Evolutionary conservation across 1,140 invertebrate species (phyloP), one percentile per base, ranked within the genome.

Genomic region (Heliconius nattereri): DNA sequence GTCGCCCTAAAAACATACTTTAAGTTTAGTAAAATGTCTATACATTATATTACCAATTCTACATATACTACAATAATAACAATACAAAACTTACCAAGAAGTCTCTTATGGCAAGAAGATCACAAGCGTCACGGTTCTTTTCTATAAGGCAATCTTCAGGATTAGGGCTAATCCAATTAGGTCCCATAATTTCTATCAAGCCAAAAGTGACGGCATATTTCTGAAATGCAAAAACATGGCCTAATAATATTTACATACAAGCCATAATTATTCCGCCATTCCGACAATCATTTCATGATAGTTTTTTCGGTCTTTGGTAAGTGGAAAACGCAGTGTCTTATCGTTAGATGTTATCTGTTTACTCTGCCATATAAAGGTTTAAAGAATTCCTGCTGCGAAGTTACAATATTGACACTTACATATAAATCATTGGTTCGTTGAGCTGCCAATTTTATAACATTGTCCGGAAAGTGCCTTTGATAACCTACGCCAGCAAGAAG

Each of bases 401-500:
- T 20, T 20, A 19, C 19, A 20, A 52, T 7, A 19, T 11, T 6
- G 23, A 57, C 71, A 90, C 92, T 92, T 85, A 93, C 92, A 76
- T 89, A 92, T 73, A 92, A 82, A 3, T 75, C 11, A 52, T 91
- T 84, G 23, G 82, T 83, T 1, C 74, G 73, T 5, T n/a, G 7
- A 9, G 92, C 86, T 7, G 84, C 7, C 13, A 71, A 3, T 16
- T 29, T 60, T 13, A 92, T 26, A 20, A 81, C 32, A 7, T 40
- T 19, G 60, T 85, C 84, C 6, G 89, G 91, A 70, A 92, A 91
- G 66, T 92, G 73, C 3, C 84, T 81, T 75, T 87, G 86, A 73
- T 92, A 92, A 1, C 91, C 92, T 20, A 91, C 90, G 37, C 83
- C 86, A 49, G 91, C 92, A 3, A 92, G 71, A 20, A 94, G 85